Percentiles rank a stretch among this genome's conserved stretches.
phyloP scores from a whole-genome alignment of 35 echinoderm and acorn worm species.

The Diadema setosum region DNA sequence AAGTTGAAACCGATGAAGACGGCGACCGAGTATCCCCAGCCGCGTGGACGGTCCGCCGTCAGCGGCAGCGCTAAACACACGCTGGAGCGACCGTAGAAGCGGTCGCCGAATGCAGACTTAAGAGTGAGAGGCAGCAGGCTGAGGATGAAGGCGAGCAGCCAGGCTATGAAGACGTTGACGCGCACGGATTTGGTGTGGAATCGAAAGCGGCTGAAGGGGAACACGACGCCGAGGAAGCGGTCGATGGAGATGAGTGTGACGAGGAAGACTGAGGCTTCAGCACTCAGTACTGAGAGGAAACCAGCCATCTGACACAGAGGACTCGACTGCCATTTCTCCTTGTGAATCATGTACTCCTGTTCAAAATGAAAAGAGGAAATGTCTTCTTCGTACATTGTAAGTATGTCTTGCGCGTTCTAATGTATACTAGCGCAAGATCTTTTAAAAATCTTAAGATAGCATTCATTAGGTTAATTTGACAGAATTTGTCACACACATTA shows the following conservation, averaged over 20 bases:
- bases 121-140: constrained; percentile 67
- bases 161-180: constrained; percentile 35
- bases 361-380: neutral
- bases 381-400: too few species aligned
- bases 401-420: too few species aligned
- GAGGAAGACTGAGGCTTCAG: constrained; percentile 88
- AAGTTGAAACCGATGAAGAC: constrained; percentile 87
- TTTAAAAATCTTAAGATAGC: too few species aligned
- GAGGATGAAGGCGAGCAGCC: constrained; percentile 68
- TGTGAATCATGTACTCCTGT: constrained; percentile 81
- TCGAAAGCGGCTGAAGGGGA: constrained; percentile 81
- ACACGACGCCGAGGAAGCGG: constrained; percentile 70
- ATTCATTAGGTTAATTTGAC: too few species aligned
- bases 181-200: constrained; percentile 78
- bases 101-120: constrained; percentile 44
- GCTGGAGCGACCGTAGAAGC: constrained; percentile 87
- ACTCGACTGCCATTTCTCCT: constrained; percentile 85
- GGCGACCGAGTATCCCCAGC: constrained; percentile 86
- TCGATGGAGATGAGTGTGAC: constrained; percentile 83
- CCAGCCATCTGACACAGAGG: constrained; percentile 78
- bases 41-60: constrained; percentile 48
- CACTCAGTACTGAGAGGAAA: constrained; percentile 72
- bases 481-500: too few species aligned
- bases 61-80: constrained; percentile 86
- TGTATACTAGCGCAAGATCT: too few species aligned